Evolutionary conservation across 2,113 vertebrate genomes (phyloP), one percentile per base, ranked within the genome.

Genomic region (Calyptomena viridis): DNA sequence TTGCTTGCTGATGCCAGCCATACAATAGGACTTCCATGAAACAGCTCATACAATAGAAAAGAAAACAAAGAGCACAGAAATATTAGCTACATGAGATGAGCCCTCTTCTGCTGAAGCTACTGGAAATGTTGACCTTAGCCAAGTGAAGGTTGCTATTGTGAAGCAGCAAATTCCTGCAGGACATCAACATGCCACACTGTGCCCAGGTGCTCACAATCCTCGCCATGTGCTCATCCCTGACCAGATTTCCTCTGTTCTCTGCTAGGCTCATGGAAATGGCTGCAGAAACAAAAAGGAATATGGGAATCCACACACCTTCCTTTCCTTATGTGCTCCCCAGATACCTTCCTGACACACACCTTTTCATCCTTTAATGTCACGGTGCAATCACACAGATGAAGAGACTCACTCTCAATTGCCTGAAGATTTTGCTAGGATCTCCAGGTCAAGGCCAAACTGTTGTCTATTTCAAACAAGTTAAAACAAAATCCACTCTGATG

Each of bases 21-120:
- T 60, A 27, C 14, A 47, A 37, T 8, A 95, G 14, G 11, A 33
- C 28, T 87, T 69, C 50, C 31, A 14, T 69, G 71, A 76, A 93
- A 71, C 55, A 84, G 20, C 6, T 78, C 5, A 0, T 44, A 33
- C 0, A 0, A 56, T 0, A 0, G 15, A 47, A 40, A 66, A 8
- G 30, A 46, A 82, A 84, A 75, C 35, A 33, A 66, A 76, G 76
- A 91, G 33, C 40, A 39, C 55, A 76, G 69, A 72, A 93, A 71
- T 49, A 76, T 18, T 14, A 24, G 18, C 35, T 40, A 7, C 40
- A 46, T 15, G 23, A 21, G 27, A 66, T 2, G 4, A 83, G 22
- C 50, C 17, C 22, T 77, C 30, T 77, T 44, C 16, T 0, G 0
- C 37, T 66, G 66, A 52, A 75, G n/a, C 58, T 52, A 25, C 39